Percentiles rank a stretch among this genome's conserved stretches.
These are phyloP conservation scores for Copsychus sechellarum DNA, from an alignment of 2,113 vertebrate genomes.

Conservation along the genomic window DNA sequence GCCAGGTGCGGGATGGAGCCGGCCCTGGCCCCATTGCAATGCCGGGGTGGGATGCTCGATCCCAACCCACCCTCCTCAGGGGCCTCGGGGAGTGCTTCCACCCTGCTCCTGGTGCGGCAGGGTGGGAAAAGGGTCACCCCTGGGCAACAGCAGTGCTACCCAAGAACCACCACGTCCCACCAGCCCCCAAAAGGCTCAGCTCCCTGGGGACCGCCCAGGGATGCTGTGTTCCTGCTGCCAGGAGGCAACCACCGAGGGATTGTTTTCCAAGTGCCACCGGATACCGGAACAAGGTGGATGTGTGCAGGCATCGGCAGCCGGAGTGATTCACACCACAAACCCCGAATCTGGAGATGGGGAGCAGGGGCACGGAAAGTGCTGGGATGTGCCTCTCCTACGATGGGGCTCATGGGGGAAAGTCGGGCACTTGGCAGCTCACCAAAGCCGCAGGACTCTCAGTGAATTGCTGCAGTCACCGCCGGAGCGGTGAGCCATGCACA, in stretches of 20 bases:
- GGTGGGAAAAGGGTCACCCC: neutral
- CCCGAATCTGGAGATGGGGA: neutral
- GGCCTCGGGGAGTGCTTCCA: rapidly evolving
- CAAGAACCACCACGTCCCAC: neutral
- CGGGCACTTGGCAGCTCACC: neutral
- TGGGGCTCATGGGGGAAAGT: neutral
- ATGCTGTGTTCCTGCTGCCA: neutral
- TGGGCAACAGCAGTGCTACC: rapidly evolving
- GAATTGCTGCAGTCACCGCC: neutral
- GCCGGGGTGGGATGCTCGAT: neutral
- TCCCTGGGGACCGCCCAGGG: rapidly evolving
- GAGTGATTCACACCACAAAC: neutral
- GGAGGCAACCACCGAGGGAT: too few species aligned
- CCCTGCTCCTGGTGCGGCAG: rapidly evolving
- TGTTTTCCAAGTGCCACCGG: neutral
- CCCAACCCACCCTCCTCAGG: neutral
- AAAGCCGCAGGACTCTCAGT: neutral
- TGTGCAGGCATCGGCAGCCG: rapidly evolving
- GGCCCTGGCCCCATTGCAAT: too few species aligned
- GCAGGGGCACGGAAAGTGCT: neutral
- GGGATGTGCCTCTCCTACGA: neutral
- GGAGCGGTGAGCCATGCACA: neutral
- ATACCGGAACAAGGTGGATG: neutral
- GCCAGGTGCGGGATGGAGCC: rapidly evolving
- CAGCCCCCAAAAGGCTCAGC: neutral